A percentile compares a stretch with the other conserved stretches of the same genome.
These are phyloP conservation scores for Papio anubis DNA, from an alignment of 2,113 vertebrate species.

Conservation along the genomic window DNA sequence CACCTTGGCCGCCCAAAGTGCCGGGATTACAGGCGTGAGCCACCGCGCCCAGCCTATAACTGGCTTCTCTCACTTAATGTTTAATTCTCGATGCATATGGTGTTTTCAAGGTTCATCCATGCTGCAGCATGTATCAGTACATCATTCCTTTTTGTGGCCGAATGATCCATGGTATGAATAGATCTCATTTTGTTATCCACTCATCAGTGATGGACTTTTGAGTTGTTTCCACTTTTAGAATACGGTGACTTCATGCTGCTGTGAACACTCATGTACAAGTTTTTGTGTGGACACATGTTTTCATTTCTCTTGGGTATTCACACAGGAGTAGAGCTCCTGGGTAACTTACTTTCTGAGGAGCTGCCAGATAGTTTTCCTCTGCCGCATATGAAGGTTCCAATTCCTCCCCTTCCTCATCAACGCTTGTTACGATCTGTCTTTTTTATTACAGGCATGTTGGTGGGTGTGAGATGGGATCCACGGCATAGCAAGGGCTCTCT, in stretches of 20 bases:
- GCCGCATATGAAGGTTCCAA: fast-evolving
- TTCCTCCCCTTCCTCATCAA: not conserved
- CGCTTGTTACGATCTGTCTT: not conserved
- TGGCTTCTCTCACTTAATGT: not conserved
- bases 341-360: not conserved
- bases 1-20: no score
- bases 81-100: fast-evolving
- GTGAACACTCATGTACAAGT: not conserved
- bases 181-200: not conserved
- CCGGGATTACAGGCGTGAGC: no score
- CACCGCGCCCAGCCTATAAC: not conserved
- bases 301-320: not conserved
- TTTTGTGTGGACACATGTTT: not conserved
- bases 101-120: not conserved
- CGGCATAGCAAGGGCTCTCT: not conserved
- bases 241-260: not conserved
- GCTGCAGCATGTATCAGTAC: not conserved
- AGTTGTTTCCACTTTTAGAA: not conserved
- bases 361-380: not conserved
- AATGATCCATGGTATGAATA: not conserved
- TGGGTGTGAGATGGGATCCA: not conserved
- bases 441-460: not conserved
- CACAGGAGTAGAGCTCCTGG: not conserved
- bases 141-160: not conserved
- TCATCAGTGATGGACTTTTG: not conserved